Conservation (phyloP, 2,113 vertebrate species). For the Oxygymnocypris stewartii region DNA sequence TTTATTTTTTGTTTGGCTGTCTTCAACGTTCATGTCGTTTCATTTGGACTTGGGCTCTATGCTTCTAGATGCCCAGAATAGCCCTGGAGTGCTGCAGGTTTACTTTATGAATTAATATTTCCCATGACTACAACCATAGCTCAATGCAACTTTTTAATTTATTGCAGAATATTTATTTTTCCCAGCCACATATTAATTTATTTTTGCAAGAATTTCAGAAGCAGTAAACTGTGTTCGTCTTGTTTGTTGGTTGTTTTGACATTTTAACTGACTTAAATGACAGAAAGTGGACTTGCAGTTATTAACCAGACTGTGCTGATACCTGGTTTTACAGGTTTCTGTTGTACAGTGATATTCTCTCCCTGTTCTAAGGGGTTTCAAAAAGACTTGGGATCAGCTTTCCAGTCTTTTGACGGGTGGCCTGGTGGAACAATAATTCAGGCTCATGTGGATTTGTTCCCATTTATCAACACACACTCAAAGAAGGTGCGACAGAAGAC, state of each 20-base stretch:
- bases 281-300: constrained; percentile 31
- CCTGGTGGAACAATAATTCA: constrained; percentile 1
- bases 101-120: not conserved
- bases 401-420: constrained; percentile 23
- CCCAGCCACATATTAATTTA: constrained; percentile 18
- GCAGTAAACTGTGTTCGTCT: constrained; percentile 24
- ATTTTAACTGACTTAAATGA: constrained; percentile 31
- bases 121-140: not conserved
- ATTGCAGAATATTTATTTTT: constrained; percentile 57
- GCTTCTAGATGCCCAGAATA: not conserved
- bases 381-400: constrained; percentile 38
- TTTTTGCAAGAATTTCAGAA: constrained; percentile 45
- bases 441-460: constrained; percentile 6
- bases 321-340: constrained; percentile 66
- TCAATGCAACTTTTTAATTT: constrained; percentile 46
- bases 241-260: constrained; percentile 1
- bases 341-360: constrained; percentile 30
- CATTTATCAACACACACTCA: constrained; percentile 5
- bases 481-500: not conserved
- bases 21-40: not conserved
- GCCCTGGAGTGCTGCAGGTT: constrained; percentile 33
- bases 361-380: constrained; percentile 59
- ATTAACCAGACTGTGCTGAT: constrained; percentile 7
- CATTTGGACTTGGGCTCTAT: not conserved
- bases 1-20: constrained; percentile 36